phyloP scores from a whole-genome alignment of 2,113 vertebrate genomes.

The Catharus fuscescens region DNA sequence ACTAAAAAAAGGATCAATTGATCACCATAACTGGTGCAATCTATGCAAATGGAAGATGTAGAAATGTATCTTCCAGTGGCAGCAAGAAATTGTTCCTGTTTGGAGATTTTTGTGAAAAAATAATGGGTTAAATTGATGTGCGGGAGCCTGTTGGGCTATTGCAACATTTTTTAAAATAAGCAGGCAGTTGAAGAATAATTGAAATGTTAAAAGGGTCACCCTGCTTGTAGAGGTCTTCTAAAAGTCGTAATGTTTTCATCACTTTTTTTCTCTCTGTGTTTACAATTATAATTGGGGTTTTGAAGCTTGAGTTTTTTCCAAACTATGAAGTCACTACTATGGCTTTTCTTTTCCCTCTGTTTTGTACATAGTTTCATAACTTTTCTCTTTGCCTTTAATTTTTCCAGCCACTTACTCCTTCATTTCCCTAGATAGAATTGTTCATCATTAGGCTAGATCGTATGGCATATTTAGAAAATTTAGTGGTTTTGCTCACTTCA shows the following conservation, averaged over 20 bases:
- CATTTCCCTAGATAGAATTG: not conserved
- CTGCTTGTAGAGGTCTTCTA: not conserved
- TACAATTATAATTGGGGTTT: not conserved
- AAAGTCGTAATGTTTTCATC: not conserved
- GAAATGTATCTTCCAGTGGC: not conserved
- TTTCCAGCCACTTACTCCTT: not conserved
- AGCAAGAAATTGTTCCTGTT: not conserved
- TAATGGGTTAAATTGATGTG: not conserved
- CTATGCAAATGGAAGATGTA: not conserved
- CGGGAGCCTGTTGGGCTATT: not conserved
- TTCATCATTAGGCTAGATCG: accelerated
- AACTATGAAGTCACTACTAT: not conserved
- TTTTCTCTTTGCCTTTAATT: not conserved
- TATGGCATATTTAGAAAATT: not conserved
- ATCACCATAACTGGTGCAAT: not conserved
- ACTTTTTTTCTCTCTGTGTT: accelerated
- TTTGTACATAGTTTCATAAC: not conserved
- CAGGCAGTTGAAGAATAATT: not conserved
- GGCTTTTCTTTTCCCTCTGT: accelerated
- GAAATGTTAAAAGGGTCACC: not conserved
- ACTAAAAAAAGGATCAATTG: not conserved
- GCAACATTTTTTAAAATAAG: not conserved
- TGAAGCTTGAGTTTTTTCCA: not conserved
- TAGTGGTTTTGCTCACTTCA: not conserved
- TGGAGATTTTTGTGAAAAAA: not conserved